A percentile compares a stretch with the other conserved stretches of the same genome.
These are phyloP conservation scores for Dryas iulia DNA, from an alignment of 1,140 invertebrate genomes.

Conservation along the genomic window DNA sequence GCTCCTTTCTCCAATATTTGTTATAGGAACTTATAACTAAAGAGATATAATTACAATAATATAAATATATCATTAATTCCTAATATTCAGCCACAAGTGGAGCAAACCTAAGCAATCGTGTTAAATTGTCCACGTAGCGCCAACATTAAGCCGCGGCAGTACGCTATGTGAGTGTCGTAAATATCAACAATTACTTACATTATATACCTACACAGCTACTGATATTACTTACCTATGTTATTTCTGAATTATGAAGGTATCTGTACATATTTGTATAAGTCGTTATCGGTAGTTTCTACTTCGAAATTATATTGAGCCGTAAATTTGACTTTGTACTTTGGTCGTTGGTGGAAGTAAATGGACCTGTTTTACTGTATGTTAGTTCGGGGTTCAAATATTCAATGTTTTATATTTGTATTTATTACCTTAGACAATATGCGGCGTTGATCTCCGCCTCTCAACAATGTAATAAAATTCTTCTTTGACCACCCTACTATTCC, in stretches of 20 bases:
- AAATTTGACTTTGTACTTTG: not conserved
- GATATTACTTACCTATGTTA: not conserved
- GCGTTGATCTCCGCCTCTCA: no score
- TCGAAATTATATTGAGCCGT: not conserved
- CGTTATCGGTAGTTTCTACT: not conserved
- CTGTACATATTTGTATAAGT: not conserved
- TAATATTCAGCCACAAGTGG: slow-evolving; percentile 11
- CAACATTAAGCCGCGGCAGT: slow-evolving; percentile 9
- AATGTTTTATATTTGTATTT: no score
- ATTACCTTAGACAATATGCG: no score
- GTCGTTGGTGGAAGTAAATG: no score
- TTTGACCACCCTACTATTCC: no score
- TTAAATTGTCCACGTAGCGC: slow-evolving; percentile 37
- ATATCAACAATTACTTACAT: slow-evolving; percentile 1
- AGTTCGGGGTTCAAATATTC: no score
- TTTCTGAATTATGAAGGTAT: not conserved
- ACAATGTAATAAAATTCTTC: no score
- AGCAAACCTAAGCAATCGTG: slow-evolving; percentile 32
- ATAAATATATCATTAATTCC: not conserved
- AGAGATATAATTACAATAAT: not conserved
- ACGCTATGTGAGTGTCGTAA: slow-evolving; percentile 1
- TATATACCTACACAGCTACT: not conserved
- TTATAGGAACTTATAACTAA: no score
- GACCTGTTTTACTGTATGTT: no score
- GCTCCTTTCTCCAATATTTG: no score